Percentiles rank a stretch among this genome's conserved stretches.
Conservation (phyloP, 2,113 vertebrate species). For the Gnathonemus longibarbis region DNA sequence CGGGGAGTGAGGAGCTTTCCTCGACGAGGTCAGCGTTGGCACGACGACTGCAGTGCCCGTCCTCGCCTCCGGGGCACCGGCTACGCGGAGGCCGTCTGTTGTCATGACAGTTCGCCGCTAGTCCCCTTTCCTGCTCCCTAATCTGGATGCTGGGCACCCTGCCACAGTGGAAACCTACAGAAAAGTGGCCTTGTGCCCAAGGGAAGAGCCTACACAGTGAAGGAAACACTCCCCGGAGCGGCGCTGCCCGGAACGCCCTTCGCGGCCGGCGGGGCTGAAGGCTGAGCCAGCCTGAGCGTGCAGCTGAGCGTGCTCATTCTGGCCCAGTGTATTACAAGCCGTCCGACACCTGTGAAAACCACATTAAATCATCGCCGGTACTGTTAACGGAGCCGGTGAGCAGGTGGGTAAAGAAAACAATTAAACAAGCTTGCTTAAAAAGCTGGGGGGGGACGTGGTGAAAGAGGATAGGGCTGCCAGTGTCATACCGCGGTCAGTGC, state of each 20-base stretch:
- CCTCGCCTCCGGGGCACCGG: neutral
- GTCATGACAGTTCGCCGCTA: neutral
- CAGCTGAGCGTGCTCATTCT: neutral
- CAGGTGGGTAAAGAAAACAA: neutral
- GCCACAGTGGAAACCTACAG: neutral
- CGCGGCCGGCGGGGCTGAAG: neutral
- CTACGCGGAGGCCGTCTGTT: neutral
- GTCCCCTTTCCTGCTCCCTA: neutral
- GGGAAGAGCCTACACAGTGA: neutral
- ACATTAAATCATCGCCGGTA: conserved; percentile 5
- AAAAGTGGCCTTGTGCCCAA: neutral
- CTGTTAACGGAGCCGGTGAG: conserved; percentile 28
- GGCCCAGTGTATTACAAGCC: neutral
- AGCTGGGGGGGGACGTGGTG: neutral
- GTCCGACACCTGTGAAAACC: conserved; percentile 29
- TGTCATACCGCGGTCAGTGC: neutral
- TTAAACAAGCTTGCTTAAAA: neutral
- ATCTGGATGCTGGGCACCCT: neutral
- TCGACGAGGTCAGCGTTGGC: neutral
- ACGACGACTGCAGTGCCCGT: neutral
- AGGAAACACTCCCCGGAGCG: neutral
- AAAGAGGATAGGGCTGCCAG: neutral
- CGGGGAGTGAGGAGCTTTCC: neutral
- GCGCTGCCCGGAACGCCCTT: neutral
- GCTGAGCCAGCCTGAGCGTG: neutral